phyloP scores from a whole-genome alignment of 2,113 vertebrate species.

The Trogon melanurus region DNA sequence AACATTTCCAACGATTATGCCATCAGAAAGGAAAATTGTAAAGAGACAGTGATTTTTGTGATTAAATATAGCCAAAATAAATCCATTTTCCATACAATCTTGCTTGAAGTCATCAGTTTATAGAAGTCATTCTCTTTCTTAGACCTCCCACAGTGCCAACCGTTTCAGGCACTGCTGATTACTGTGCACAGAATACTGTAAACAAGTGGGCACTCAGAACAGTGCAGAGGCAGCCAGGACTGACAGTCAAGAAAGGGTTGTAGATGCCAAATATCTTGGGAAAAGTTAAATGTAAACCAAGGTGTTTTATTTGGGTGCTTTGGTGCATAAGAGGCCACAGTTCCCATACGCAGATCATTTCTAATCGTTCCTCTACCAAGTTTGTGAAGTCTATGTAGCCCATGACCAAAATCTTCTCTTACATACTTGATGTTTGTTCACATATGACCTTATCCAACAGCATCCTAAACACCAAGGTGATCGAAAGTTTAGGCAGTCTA shows the following conservation, averaged over 20 bases:
- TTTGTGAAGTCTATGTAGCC: neutral
- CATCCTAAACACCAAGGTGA: neutral
- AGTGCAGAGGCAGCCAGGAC: neutral
- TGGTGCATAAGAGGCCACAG: neutral
- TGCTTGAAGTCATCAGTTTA: neutral
- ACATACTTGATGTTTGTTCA: neutral
- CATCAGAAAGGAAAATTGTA: neutral
- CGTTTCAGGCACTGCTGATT: neutral
- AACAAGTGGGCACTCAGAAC: neutral
- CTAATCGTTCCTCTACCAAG: neutral
- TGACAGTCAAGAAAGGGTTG: neutral
- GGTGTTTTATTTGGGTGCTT: neutral
- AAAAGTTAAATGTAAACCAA: neutral
- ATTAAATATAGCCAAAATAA: neutral
- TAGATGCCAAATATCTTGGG: neutral
- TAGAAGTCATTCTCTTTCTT: neutral
- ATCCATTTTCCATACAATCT: neutral
- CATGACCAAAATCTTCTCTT: neutral
- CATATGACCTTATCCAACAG: neutral
- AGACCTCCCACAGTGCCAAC: neutral
- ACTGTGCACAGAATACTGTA: neutral
- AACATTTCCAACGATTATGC: neutral
- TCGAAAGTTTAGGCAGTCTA: neutral
- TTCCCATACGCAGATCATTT: neutral
- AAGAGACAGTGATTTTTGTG: neutral